Conservation (phyloP, 2,797 vertebrate genomes). For the Gymnodraco acuticeps region DNA sequence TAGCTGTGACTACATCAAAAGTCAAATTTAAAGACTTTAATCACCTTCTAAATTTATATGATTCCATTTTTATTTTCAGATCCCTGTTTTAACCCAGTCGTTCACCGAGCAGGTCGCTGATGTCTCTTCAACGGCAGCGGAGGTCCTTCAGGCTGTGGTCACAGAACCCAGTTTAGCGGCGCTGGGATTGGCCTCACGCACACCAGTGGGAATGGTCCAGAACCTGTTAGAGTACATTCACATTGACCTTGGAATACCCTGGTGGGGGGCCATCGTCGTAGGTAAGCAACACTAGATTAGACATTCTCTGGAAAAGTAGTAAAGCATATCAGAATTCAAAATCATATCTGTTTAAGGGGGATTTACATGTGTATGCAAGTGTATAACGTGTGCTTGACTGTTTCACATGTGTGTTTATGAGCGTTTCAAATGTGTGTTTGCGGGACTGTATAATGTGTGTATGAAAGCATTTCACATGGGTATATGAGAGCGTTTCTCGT, state of each 20-base stretch:
- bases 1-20: constrained; percentile 35
- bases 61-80: constrained; percentile 3
- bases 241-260: constrained; percentile 88
- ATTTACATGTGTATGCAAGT: no score
- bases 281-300: constrained; percentile 77
- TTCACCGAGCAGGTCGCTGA: constrained; percentile 68
- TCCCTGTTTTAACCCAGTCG: constrained; percentile 40
- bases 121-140: constrained; percentile 70
- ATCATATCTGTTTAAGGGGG: no score
- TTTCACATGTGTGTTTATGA: no score
- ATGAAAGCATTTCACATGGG: no score
- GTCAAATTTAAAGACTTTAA: rapidly evolving
- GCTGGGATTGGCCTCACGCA: constrained; percentile 85
- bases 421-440: no score
- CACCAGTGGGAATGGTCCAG: constrained; percentile 91
- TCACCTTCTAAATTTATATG: neutral
- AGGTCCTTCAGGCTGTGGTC: constrained; percentile 77
- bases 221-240: constrained; percentile 89
- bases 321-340: no score
- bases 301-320: neutral
- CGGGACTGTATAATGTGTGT: no score
- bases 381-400: no score
- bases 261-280: constrained; percentile 92
- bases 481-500: neutral
- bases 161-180: constrained; percentile 85